Evolutionary conservation across 2,797 vertebrate species (phyloP), one percentile per base, ranked within the genome.

Genomic region (Cossypha heuglini): DNA sequence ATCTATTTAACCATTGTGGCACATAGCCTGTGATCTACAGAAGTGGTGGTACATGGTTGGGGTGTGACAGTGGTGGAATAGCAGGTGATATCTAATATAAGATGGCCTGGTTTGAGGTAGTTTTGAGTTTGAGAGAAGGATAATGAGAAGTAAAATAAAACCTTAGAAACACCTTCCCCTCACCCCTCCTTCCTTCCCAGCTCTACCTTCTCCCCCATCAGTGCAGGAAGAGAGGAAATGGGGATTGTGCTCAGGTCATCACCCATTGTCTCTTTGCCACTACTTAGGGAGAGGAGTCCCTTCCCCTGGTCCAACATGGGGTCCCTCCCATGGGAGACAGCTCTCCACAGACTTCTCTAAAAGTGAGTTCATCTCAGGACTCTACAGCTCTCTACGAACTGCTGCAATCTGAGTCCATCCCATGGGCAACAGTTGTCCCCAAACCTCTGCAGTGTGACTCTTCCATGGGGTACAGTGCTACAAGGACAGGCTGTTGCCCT

Each of bases 341-440:
- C 3, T 54, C 40, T 54, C 33, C 33, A 68, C 0, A 0, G 40
- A 40, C 29, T 29, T n/a, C 16, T 68, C 46, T n/a, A 16, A 37
- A 28, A 54, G 19, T 4, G 35, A 33, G 20, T 12, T 54, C 24
- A 38, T 45, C 29, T 61, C 38, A 46, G 16, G 13, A 52, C 13
- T 38, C 45, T 28, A 33, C 8, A 76, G 24, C 4, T 45, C 46
- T 33, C 15, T 24, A 37, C 18, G 28, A 52, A 67, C 28, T 8
- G 22, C 22, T 37, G 28, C 28, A 67, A 19, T 15, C 22, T 28
- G 38, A 85, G 28, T 38, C 45, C 45, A 45, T 52, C 28, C 38
- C 46, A 38, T 5, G 10, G 37, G 21, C 22, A 66, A n/a, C 22
- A 43, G 62, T 6, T 16, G 6, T 51, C 10, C 37, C 38, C 48